Evolutionary conservation across 2,888 invertebrate genomes (phyloP).

Genomic region (Linnaemya tessellans): DNA sequence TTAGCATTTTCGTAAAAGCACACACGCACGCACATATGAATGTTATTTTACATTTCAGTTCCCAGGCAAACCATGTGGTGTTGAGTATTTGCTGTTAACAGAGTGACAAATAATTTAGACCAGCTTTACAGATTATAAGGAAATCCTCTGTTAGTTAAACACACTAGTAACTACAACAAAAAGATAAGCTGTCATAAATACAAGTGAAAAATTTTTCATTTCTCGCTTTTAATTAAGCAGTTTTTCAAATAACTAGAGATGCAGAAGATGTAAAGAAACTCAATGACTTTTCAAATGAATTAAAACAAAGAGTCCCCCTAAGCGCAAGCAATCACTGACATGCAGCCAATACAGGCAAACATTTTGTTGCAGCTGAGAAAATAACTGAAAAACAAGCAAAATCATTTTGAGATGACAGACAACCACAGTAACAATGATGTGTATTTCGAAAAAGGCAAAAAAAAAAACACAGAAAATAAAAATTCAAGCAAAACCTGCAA

Average conservation of each 20-base stretch:
- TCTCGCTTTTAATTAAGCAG: slow-evolving; percentile 29
- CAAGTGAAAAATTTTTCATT: not conserved
- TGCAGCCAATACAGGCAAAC: slow-evolving; percentile 24
- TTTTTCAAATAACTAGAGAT: slow-evolving; percentile 1
- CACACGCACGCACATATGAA: too few species aligned
- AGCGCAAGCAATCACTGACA: slow-evolving; percentile 36
- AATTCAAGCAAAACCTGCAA: slow-evolving; percentile 40
- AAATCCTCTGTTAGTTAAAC: not conserved
- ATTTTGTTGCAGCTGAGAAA: slow-evolving; percentile 37
- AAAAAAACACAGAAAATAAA: slow-evolving; percentile 14
- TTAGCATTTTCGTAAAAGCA: too few species aligned
- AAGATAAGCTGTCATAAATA: not conserved
- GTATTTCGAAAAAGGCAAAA: not conserved
- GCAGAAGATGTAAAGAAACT: slow-evolving; percentile 13
- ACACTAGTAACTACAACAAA: not conserved
- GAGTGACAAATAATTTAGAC: not conserved
- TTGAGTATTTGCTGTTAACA: not conserved
- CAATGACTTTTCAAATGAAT: slow-evolving; percentile 27
- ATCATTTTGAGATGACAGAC: slow-evolving; percentile 31
- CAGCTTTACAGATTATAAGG: not conserved
- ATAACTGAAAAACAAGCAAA: slow-evolving; percentile 12
- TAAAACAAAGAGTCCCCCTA: slow-evolving; percentile 11
- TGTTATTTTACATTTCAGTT: not conserved
- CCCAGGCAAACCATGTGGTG: not conserved
- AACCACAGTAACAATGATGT: slow-evolving; percentile 24